A percentile compares a stretch with the other conserved stretches of the same genome.
Conservation (phyloP, 2,888 invertebrate genomes). For the Cyclophora punctaria region DNA sequence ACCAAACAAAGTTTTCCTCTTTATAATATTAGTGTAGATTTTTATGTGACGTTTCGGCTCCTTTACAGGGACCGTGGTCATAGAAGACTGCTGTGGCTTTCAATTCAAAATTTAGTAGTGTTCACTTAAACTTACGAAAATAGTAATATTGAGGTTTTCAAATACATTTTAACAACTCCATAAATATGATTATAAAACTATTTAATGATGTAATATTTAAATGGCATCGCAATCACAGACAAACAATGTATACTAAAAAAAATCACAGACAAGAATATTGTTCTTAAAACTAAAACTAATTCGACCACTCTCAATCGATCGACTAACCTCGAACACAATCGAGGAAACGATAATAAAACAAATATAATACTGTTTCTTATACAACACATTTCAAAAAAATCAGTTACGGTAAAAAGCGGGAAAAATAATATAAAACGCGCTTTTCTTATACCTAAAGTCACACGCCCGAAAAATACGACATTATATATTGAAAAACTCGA, state of each 20-base stretch:
- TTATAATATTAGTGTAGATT: too few species aligned
- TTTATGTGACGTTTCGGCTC: too few species aligned
- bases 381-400: conserved; percentile 40
- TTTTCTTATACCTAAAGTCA: conserved; percentile 30
- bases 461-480: conserved; percentile 6
- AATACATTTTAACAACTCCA: too few species aligned
- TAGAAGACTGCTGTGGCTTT: too few species aligned
- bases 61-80: too few species aligned
- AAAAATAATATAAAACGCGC: conserved; percentile 40
- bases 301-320: conserved; percentile 10
- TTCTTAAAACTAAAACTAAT: conserved; percentile 54
- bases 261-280: conserved; percentile 64
- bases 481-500: conserved; percentile 3
- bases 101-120: neutral
- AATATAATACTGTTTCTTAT: too few species aligned
- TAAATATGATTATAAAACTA: conserved; percentile 22
- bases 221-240: conserved; percentile 69
- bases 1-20: too few species aligned
- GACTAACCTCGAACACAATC: conserved; percentile 46
- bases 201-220: conserved; percentile 45
- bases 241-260: conserved; percentile 50
- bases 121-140: conserved; percentile 24
- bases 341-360: conserved; percentile 17
- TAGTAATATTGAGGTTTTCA: conserved; percentile 38
- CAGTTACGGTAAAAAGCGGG: conserved; percentile 60